phyloP scores from a whole-genome alignment of 2,888 invertebrate genomes.

The Tromatobia lineatoria region DNA sequence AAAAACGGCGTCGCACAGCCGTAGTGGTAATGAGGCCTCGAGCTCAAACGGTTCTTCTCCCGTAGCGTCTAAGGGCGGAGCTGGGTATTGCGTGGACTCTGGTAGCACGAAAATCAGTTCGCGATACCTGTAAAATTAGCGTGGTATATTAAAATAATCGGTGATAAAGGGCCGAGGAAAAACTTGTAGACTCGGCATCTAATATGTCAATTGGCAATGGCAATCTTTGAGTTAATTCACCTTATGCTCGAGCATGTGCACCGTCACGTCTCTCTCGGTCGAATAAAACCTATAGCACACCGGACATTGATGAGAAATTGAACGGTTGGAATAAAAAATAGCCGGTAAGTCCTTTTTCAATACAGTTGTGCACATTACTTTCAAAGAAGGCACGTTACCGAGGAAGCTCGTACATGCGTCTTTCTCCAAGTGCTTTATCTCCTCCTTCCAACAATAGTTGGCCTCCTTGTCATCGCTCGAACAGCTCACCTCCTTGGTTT shows the following conservation, averaged over 20 bases:
- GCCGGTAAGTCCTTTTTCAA: constrained; percentile 21
- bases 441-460: constrained; percentile 17
- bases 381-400: constrained; percentile 62
- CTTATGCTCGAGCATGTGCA: constrained; percentile 45
- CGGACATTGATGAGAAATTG: constrained; percentile 52
- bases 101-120: constrained; percentile 38
- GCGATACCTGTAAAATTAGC: constrained; percentile 41
- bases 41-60: constrained; percentile 35
- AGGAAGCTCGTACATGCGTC: constrained; percentile 11
- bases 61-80: constrained; percentile 29
- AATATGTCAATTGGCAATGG: constrained; percentile 5
- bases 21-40: background rate
- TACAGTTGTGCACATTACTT: constrained; percentile 50
- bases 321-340: background rate
- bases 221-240: constrained; percentile 31
- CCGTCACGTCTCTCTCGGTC: constrained; percentile 49
- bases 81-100: constrained; percentile 39
- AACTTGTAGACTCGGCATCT: background rate
- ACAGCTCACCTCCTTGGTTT: constrained; percentile 33
- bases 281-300: constrained; percentile 58
- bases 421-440: background rate
- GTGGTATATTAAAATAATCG: constrained; percentile 7
- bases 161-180: background rate
- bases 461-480: constrained; percentile 12
- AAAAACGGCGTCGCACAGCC: background rate